Base-by-base conservation (phyloP, 1,140 invertebrate genomes). In the Scaptomyza pallida region DNA sequence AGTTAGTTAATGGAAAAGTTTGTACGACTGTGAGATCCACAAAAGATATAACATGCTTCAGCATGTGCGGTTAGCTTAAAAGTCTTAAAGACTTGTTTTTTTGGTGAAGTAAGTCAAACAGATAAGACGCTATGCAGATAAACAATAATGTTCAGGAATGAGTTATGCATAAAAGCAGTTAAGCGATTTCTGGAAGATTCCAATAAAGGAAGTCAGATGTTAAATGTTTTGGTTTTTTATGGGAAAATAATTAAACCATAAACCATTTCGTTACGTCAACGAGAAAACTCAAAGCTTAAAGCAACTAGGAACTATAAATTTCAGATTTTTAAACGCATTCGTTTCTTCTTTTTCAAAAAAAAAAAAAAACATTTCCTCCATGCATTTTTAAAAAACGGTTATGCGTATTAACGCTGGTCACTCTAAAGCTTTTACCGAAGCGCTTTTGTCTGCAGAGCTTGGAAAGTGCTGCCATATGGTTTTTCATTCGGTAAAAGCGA, bases 21-120 rank as follows among this genome's bases (percentile, higher is more conserved):
- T 85, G 65, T 77, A 79, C 77, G 77, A 77, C 77, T 81, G 35
- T 35, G 41, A 75, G 70, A 86, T 86, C 59, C 19, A 17, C 21
- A 13, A 48, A 33, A 64, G 75, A 79, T 79, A 83, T 41, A 33
- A 26, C 40, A 37, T 16, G 19, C 2, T 2, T n/a, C 10, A n/a
- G 21, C 23, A 9, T 37, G 21, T 52, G 57, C 17, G 23, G 33
- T 33, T 15, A 17, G 26, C 16, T 64, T 33, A 5, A 37, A 15
- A 12, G 6, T 23, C 13, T 15, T 13, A 1, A 44, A 30, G 17
- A 45, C 51, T 26, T 55, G 48, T 2, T 30, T 21, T 33, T 35
- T 21, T n/a, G 26, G 17, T 16, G 2, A 13, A 9, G 9, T 17
- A 9, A 60, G 23, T 21, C 16, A 23, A 50, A 9, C 5, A 41